phyloP scores from a whole-genome alignment of 1,140 invertebrate species.

The Drosophila carrolli region DNA sequence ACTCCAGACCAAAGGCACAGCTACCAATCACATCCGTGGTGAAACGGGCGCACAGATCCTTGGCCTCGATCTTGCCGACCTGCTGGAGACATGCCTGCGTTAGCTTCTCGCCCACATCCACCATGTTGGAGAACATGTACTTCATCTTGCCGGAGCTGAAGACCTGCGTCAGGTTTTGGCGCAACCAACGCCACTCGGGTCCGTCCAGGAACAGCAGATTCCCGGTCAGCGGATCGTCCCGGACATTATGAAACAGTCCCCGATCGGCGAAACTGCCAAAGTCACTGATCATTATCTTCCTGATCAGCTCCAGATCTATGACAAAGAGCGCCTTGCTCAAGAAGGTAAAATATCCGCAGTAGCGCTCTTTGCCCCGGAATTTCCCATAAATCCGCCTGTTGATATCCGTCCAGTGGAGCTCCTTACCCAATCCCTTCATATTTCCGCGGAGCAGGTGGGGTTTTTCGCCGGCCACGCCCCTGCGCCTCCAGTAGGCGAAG shows the following conservation, averaged over 20 bases:
- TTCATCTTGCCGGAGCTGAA: conserved; percentile 89
- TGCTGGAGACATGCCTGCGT: conserved; percentile 18
- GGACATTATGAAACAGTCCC: conserved; percentile 84
- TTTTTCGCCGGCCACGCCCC: conserved; percentile 72
- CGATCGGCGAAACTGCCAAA: conserved; percentile 86
- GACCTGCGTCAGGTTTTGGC: conserved; percentile 87
- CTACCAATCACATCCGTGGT: conserved; percentile 88
- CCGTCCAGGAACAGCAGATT: conserved; percentile 86
- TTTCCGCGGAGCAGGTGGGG: conserved; percentile 57
- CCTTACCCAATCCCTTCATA: conserved; percentile 57
- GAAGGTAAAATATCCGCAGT: conserved; percentile 65
- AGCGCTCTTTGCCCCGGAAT: conserved; percentile 46
- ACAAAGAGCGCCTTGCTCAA: conserved; percentile 62
- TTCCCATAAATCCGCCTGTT: conserved; percentile 55
- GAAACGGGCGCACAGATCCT: conserved; percentile 85
- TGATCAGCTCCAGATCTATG: conserved; percentile 83
- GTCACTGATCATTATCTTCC: conserved; percentile 86
- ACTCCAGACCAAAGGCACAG: conserved; percentile 87
- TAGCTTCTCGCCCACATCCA: conserved; percentile 77
- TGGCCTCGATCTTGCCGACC: conserved; percentile 63
- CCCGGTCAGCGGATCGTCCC: conserved; percentile 85
- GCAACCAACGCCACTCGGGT: conserved; percentile 86
- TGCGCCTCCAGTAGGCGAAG: conserved; percentile 85
- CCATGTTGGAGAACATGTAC: conserved; percentile 86
- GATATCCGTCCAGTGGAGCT: conserved; percentile 65